A percentile compares a stretch with the other conserved stretches of the same genome.
These are phyloP conservation scores for Cyanistes caeruleus DNA, from an alignment of 2,113 vertebrate genomes.

Conservation along the genomic window DNA sequence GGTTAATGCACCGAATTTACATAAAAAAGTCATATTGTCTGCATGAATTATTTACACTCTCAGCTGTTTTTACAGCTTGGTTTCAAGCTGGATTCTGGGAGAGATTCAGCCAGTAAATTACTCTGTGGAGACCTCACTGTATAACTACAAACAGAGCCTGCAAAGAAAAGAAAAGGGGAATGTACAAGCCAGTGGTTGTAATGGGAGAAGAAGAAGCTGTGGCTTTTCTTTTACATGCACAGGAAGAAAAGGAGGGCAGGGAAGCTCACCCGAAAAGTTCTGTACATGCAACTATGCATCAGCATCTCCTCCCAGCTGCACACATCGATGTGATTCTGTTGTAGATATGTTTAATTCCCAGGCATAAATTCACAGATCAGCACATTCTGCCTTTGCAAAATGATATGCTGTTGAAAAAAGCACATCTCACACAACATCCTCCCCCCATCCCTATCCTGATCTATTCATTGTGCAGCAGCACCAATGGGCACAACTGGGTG, in stretches of 20 bases:
- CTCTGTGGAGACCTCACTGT: slow-evolving; percentile 85
- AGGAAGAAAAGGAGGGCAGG: background rate
- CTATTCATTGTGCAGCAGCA: background rate
- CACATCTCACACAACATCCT: background rate
- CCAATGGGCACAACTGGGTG: background rate
- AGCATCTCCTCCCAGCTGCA: background rate
- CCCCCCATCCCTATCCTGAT: too few relatives aligned
- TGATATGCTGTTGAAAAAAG: background rate
- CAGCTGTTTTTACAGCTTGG: slow-evolving; percentile 98
- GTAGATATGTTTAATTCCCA: background rate
- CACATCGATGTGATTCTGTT: background rate
- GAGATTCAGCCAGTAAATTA: slow-evolving; percentile 97
- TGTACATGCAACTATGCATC: background rate
- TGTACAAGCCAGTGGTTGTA: slow-evolving; percentile 45
- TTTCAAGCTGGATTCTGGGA: slow-evolving; percentile 92
- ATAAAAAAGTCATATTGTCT: slow-evolving; percentile 99
- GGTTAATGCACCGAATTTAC: slow-evolving; percentile 99
- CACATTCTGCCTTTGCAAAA: background rate
- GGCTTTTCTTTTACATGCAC: background rate
- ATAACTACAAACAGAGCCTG: slow-evolving; percentile 68
- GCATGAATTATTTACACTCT: slow-evolving; percentile 99
- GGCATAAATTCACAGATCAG: background rate
- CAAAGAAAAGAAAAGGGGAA: slow-evolving; percentile 72
- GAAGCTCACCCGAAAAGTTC: background rate
- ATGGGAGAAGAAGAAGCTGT: background rate